Evolutionary conservation across 2,113 vertebrate genomes (phyloP).

Genomic region (Epinephelus fuscoguttatus): DNA sequence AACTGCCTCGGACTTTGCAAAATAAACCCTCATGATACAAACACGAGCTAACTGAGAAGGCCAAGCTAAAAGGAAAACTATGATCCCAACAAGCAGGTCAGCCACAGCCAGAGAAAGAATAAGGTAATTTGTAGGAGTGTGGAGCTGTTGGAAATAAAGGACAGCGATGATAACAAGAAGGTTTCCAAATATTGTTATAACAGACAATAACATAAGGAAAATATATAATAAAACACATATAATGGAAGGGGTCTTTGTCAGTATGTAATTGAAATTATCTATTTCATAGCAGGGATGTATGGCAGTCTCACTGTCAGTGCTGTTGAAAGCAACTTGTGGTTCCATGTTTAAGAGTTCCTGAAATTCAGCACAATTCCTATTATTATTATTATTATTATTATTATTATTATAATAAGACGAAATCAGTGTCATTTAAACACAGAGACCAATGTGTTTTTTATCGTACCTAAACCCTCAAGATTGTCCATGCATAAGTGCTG

Average conservation of each 20-base stretch:
- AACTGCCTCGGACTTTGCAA: conserved; percentile 56
- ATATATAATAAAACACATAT: conserved; percentile 31
- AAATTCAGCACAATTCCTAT: neutral
- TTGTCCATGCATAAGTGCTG: too few relatives aligned
- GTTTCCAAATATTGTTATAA: conserved; percentile 50
- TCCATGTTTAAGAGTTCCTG: conserved; percentile 5
- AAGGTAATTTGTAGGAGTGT: conserved; percentile 51
- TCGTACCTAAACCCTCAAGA: too few relatives aligned
- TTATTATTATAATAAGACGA: too few relatives aligned
- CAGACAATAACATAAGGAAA: conserved; percentile 32
- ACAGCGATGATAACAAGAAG: conserved; percentile 51
- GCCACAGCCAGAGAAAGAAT: conserved; percentile 52
- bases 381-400: too few relatives aligned
- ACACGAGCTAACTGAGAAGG: conserved; percentile 46
- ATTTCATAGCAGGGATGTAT: conserved; percentile 52
- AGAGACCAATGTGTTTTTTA: too few relatives aligned
- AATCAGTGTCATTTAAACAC: too few relatives aligned
- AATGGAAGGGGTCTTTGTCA: conserved; percentile 23
- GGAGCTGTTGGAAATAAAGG: conserved; percentile 52
- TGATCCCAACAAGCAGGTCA: conserved; percentile 40
- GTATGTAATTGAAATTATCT: neutral
- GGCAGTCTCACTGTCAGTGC: neutral
- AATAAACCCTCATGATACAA: conserved; percentile 45
- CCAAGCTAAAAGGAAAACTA: conserved; percentile 52
- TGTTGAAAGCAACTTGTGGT: neutral